phyloP scores from a whole-genome alignment of 2,888 invertebrate genomes.

The Chrysodeixis includens region DNA sequence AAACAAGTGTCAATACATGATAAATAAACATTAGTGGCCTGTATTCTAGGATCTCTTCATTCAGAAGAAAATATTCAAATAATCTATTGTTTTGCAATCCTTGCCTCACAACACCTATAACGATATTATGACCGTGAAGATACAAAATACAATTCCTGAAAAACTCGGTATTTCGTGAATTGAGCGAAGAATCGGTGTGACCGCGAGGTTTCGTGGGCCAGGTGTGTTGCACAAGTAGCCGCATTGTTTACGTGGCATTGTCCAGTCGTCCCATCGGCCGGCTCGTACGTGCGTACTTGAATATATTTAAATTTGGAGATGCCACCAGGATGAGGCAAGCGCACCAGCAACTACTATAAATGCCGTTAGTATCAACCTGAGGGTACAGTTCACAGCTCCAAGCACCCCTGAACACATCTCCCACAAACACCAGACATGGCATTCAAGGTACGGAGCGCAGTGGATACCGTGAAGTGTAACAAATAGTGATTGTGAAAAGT shows the following conservation, averaged over 20 bases:
- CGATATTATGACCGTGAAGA: conserved; percentile 63
- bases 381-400: conserved; percentile 83
- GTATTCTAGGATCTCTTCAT: conserved; percentile 52
- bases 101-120: conserved; percentile 59
- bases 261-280: conserved; percentile 80
- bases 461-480: conserved; percentile 70
- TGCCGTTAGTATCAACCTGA: conserved; percentile 76
- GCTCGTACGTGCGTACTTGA: conserved; percentile 88
- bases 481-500: conserved; percentile 62
- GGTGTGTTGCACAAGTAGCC: conserved; percentile 82
- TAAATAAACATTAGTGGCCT: conserved; percentile 36
- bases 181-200: conserved; percentile 77
- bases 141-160: conserved; percentile 61
- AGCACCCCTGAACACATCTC: conserved; percentile 81
- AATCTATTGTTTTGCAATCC: conserved; percentile 43
- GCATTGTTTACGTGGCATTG: conserved; percentile 86
- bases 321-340: conserved; percentile 87
- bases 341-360: conserved; percentile 79
- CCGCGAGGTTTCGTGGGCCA: conserved; percentile 80
- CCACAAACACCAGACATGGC: conserved; percentile 77
- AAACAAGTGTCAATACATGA: conserved; percentile 35
- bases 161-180: conserved; percentile 71
- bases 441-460: conserved; percentile 81
- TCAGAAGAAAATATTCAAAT: conserved; percentile 38
- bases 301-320: conserved; percentile 89